Percentiles rank a stretch among this genome's conserved stretches.
Evolutionary conservation across 2,888 invertebrate genomes (phyloP).

Genomic region (Amiota communis): DNA sequence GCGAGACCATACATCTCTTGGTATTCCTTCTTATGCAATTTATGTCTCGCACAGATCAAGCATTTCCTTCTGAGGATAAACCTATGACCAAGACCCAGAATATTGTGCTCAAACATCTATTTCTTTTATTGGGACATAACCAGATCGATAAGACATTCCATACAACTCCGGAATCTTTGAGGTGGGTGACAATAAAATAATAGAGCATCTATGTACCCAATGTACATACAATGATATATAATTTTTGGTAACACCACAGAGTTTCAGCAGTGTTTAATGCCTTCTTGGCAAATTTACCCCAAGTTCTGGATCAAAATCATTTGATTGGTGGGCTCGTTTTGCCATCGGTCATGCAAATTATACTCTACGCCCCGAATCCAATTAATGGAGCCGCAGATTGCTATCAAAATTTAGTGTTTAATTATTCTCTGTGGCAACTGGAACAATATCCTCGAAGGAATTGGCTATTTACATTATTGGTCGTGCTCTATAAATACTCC

Average conservation of each 20-base stretch:
- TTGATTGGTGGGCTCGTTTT: conserved; percentile 92
- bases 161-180: conserved; percentile 87
- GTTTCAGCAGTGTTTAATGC: conserved; percentile 96
- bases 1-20: conserved; percentile 94
- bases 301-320: conserved; percentile 96
- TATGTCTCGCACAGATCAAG: conserved; percentile 86
- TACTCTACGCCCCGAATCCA: conserved; percentile 89
- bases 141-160: conserved; percentile 92
- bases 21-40: conserved; percentile 98
- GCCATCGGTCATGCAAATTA: conserved; percentile 85
- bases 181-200: conserved; percentile 74
- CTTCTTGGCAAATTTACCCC: conserved; percentile 93
- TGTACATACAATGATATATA: neutral
- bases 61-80: conserved; percentile 91
- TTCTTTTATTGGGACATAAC: conserved; percentile 93
- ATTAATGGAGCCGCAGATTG: conserved; percentile 76
- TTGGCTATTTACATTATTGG: conserved; percentile 94
- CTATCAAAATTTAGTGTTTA: conserved; percentile 76
- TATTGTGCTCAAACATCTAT: conserved; percentile 92
- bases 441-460: conserved; percentile 90
- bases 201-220: neutral
- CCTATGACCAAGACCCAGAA: conserved; percentile 84
- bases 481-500: conserved; percentile 95
- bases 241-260: conserved; percentile 72
- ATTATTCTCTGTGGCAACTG: conserved; percentile 90